Percentiles rank a stretch among this genome's conserved stretches.
phyloP scores from a whole-genome alignment of 2,888 invertebrate species.

The Spisula solida region DNA sequence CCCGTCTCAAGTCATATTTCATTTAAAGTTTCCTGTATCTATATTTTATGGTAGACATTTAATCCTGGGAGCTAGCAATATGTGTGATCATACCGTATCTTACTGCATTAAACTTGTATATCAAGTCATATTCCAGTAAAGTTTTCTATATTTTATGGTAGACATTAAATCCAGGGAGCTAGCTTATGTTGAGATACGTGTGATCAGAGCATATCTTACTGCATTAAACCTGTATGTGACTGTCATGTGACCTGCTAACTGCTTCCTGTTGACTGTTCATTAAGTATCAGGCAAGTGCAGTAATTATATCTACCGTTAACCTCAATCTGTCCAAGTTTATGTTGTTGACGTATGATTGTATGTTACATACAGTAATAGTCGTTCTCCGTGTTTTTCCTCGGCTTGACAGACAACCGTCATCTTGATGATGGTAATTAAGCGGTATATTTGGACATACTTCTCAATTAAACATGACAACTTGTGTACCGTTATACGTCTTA shows the following conservation, averaged over 20 bases:
- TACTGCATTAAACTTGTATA: too few relatives aligned
- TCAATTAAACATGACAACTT: constrained; percentile 33
- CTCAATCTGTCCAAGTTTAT: constrained; percentile 31
- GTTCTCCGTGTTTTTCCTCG: constrained; percentile 18
- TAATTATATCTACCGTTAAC: constrained; percentile 28
- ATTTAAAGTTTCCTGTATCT: too few relatives aligned
- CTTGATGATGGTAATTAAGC: constrained; percentile 34
- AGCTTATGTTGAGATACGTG: too few relatives aligned
- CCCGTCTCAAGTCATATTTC: too few relatives aligned
- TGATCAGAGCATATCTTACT: too few relatives aligned
- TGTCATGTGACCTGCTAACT: neutral
- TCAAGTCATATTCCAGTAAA: too few relatives aligned
- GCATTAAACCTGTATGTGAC: too few relatives aligned
- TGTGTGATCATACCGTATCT: too few relatives aligned
- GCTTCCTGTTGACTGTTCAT: constrained; percentile 9
- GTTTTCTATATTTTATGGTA: too few relatives aligned
- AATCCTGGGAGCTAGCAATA: too few relatives aligned
- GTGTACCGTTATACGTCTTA: constrained; percentile 20
- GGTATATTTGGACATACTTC: constrained; percentile 35
- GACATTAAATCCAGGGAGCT: too few relatives aligned
- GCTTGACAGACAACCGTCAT: constrained; percentile 39
- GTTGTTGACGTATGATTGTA: neutral
- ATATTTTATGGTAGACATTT: too few relatives aligned
- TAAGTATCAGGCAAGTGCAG: neutral
- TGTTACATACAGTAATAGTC: neutral